phyloP scores from a whole-genome alignment of 2,888 invertebrate genomes.

The Drosophila nr. perissopoda region DNA sequence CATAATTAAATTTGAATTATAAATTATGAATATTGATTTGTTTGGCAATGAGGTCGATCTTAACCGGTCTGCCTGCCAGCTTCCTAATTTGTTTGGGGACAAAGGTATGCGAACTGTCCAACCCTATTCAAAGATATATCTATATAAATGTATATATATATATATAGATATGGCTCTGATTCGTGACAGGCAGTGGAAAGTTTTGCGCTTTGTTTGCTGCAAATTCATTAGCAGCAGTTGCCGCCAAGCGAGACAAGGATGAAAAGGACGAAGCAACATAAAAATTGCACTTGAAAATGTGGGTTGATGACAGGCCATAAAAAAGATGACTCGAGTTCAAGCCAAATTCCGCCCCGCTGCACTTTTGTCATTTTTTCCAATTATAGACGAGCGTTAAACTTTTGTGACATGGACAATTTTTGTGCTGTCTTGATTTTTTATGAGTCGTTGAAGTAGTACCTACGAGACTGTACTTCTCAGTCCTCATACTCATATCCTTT shows the following conservation, averaged over 20 bases:
- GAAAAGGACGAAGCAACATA: conserved; percentile 25
- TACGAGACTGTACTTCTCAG: conserved; percentile 11
- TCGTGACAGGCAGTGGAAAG: conserved; percentile 6
- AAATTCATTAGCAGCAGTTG: conserved; percentile 48
- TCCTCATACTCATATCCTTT: conserved; percentile 23
- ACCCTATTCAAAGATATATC: conserved; percentile 19
- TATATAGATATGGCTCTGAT: conserved; percentile 7
- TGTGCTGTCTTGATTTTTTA: conserved; percentile 47
- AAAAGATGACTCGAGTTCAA: conserved; percentile 18
- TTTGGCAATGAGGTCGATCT: conserved; percentile 10
- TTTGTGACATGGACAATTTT: conserved; percentile 52
- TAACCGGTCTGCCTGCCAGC: conserved; percentile 3
- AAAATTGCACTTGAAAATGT: conserved; percentile 38
- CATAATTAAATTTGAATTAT: conserved; percentile 65
- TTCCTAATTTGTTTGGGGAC: conserved; percentile 40
- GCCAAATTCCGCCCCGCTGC: conserved; percentile 38
- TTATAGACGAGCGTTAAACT: conserved; percentile 64
- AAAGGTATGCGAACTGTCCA: conserved; percentile 35
- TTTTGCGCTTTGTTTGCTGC: conserved; percentile 16
- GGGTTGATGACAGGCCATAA: conserved; percentile 23
- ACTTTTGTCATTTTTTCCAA: conserved; percentile 65
- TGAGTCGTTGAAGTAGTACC: conserved; percentile 19
- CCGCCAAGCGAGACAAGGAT: conserved; percentile 11
- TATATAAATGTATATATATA: neutral
- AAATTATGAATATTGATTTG: conserved; percentile 73